Evolutionary conservation across 2,113 vertebrate species (phyloP).

Genomic region (Indicator maculatus): DNA sequence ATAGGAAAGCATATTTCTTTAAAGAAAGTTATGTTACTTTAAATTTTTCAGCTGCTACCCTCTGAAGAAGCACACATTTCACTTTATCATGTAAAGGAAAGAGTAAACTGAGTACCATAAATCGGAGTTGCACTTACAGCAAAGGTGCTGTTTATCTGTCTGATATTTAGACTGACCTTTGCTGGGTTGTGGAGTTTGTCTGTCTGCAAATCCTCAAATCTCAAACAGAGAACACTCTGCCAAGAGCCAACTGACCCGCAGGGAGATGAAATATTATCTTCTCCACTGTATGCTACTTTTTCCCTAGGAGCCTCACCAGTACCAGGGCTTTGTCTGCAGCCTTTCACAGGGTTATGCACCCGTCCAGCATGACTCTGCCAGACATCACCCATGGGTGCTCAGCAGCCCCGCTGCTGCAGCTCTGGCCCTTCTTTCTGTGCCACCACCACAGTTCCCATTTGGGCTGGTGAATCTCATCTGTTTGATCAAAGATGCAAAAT

Average conservation of each 20-base stretch:
- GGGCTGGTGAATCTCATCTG: not conserved
- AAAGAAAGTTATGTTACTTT: conserved; percentile 63
- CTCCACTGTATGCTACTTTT: conserved; percentile 42
- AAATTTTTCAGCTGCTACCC: conserved; percentile 37
- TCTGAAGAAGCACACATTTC: conserved; percentile 12
- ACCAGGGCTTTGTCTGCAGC: not conserved
- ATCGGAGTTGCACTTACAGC: conserved; percentile 50
- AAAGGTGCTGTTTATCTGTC: conserved; percentile 69
- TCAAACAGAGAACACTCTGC: conserved; percentile 68
- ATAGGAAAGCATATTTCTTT: conserved; percentile 66
- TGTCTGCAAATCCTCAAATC: conserved; percentile 78
- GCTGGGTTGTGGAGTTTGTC: conserved; percentile 75
- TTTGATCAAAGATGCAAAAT: not conserved
- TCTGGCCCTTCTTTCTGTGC: not conserved
- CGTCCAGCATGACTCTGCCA: not conserved
- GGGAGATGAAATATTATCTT: conserved; percentile 73
- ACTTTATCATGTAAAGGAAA: conserved; percentile 55
- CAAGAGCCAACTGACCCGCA: conserved; percentile 62
- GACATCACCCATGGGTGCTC: not conserved
- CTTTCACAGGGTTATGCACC: not conserved
- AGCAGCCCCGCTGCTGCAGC: not conserved
- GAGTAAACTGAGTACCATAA: conserved; percentile 58
- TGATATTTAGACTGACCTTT: conserved; percentile 81
- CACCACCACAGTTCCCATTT: not conserved
- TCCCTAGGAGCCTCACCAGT: conserved; percentile 22